phyloP scores from a whole-genome alignment of 2,113 vertebrate genomes.

The Accipiter cooperii region DNA sequence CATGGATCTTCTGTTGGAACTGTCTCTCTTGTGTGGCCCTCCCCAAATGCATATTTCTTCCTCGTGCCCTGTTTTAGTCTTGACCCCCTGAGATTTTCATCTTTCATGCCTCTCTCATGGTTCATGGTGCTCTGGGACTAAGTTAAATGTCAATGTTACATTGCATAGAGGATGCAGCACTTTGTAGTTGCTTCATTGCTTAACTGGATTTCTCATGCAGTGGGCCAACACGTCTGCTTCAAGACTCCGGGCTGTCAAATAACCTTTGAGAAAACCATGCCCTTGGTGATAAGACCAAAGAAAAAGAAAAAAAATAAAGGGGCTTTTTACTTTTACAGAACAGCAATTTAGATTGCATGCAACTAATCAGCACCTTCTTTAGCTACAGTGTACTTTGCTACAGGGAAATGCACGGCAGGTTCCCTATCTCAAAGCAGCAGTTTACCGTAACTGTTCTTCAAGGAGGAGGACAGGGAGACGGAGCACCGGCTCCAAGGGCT shows the following conservation, averaged over 20 bases:
- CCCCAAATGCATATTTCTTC: background rate
- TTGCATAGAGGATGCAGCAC: background rate
- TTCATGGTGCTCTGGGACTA: background rate
- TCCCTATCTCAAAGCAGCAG: background rate
- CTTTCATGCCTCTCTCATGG: background rate
- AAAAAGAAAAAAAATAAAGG: background rate
- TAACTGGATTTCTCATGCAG: background rate
- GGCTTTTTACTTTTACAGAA: background rate
- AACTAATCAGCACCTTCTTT: background rate
- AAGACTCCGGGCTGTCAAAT: background rate
- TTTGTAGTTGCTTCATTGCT: background rate
- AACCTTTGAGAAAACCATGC: background rate
- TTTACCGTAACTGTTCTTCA: background rate
- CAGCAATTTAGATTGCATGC: background rate
- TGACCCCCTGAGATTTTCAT: background rate
- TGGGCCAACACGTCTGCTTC: background rate
- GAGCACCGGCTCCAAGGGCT: background rate
- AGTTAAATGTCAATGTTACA: background rate
- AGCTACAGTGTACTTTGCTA: background rate
- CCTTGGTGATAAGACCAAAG: slow-evolving; percentile 25
- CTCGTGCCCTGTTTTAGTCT: background rate
- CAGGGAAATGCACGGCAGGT: background rate
- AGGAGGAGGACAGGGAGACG: background rate
- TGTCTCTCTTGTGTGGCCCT: background rate
- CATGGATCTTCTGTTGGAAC: background rate